Base-by-base conservation (phyloP, 2,797 vertebrate species). In the Holocentrus rufus region DNA sequence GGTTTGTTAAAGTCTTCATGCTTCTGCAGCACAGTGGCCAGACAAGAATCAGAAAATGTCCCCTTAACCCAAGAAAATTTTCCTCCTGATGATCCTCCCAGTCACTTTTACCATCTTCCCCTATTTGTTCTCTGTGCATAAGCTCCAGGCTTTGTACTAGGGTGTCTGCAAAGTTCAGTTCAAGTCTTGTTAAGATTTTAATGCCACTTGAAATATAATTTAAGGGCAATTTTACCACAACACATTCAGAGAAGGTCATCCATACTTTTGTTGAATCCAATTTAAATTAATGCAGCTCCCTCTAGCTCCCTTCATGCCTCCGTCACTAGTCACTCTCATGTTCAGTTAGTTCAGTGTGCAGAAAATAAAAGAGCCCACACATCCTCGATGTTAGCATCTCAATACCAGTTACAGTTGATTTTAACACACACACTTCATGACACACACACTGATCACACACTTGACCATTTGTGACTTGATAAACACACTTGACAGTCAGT, bases 201-300 rank as follows among this genome's bases (percentile, higher is more conserved):
- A 50, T 49, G 20, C 5, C 20, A 25, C 17, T 54, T 30, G 15
- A 30, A 18, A 46, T 11, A 23, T 44, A 59, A 6, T 22, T n/a
- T 42, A 1, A 13, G 14, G n/a, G 13, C 5, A 54, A 23, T 30
- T 71, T 36, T 63, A 25, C 34, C 68, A 36, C 1, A 18, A 42
- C 67, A 20, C 3, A 22, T 50, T 39, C 30, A 2, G 1, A 71
- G 61, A 62, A 54, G 58, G 53, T 65, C 62, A 66, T 2, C 44
- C 20, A 9, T 20, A 36, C 47, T 34, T 44, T 53, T 0, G 13
- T 65, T 1, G 22, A 7, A 39, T 14, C 46, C 46, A 1, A n/a
- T 15, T 11, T 30, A 31, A 17, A 54, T 36, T 25, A 14, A 2
- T 44, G 39, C 39, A 14, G 3, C 11, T 44, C 11, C 10, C 1